Conservation (phyloP, 1,140 invertebrate species). For the Sminthurinus signatus region DNA sequence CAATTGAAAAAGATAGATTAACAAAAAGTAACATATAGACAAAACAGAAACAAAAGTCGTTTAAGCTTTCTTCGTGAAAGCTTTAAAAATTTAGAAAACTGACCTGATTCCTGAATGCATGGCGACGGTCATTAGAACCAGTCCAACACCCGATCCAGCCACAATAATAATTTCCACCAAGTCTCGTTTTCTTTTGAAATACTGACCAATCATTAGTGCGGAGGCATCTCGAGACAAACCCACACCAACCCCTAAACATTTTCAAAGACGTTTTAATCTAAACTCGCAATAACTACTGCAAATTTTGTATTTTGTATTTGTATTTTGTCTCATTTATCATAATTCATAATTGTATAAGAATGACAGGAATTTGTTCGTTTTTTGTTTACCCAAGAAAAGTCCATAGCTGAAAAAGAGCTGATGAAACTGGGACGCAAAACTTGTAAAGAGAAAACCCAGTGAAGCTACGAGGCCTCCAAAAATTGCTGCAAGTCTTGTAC, state of each 20-base stretch:
- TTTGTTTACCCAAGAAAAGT: conserved; percentile 53
- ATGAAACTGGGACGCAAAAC: conserved; percentile 80
- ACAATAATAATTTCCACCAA: conserved; percentile 82
- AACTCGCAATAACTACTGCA: no score
- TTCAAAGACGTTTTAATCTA: no score
- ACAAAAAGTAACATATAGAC: background rate
- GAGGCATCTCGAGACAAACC: conserved; percentile 76
- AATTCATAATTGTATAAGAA: no score
- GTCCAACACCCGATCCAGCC: conserved; percentile 74
- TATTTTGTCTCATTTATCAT: no score
- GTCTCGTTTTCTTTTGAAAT: conserved; percentile 76
- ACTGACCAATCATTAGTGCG: conserved; percentile 82
- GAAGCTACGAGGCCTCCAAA: conserved; percentile 77
- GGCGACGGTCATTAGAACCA: conserved; percentile 72
- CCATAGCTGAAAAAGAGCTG: conserved; percentile 83
- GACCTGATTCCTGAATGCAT: conserved; percentile 72
- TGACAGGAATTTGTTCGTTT: no score
- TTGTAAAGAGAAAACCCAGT: conserved; percentile 77
- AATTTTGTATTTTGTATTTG: no score
- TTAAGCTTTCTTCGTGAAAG: background rate
- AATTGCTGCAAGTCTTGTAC: conserved; percentile 75
- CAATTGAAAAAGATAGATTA: conserved; percentile 2
- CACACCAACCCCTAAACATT: conserved; percentile 70
- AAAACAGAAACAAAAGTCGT: background rate
- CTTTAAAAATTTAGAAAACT: conserved; percentile 40